Evolutionary conservation across 2,797 vertebrate genomes (phyloP).

Genomic region (Sebastes alutus): DNA sequence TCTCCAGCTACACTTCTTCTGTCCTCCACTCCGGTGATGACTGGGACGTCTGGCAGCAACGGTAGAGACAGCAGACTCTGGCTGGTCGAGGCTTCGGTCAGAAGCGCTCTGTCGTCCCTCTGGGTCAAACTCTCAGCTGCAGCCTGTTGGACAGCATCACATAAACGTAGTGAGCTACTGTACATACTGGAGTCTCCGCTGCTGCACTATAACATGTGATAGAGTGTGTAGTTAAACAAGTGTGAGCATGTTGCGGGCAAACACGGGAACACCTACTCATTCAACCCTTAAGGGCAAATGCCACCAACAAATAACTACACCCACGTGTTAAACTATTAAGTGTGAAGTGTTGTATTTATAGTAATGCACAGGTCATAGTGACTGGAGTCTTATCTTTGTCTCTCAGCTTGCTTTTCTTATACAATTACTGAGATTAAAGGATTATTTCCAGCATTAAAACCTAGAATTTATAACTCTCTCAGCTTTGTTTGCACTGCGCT

Average conservation of each 20-base stretch:
- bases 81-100: conserved; percentile 43
- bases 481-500: conserved; percentile 4
- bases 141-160: conserved; percentile 58
- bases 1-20: conserved; percentile 35
- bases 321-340: conserved; percentile 14
- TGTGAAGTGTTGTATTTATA: conserved; percentile 8
- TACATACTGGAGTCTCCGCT: background rate
- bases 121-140: conserved; percentile 62
- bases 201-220: background rate
- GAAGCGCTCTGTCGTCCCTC: conserved; percentile 41
- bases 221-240: conserved; percentile 24
- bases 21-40: conserved; percentile 68
- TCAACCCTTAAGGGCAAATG: conserved; percentile 29
- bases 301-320: conserved; percentile 45
- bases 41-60: conserved; percentile 64
- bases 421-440: conserved; percentile 4
- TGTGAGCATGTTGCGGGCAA: conserved; percentile 24
- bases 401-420: conserved; percentile 6
- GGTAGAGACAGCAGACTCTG: conserved; percentile 55
- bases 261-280: conserved; percentile 11
- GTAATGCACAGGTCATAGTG: background rate
- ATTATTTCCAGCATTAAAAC: background rate
- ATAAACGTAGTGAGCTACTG: background rate
- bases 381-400: conserved; percentile 2
- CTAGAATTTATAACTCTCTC: background rate